A percentile compares a stretch with the other conserved stretches of the same genome.
phyloP scores from a whole-genome alignment of 2,797 vertebrate genomes.

The Acanthopagrus latus region DNA sequence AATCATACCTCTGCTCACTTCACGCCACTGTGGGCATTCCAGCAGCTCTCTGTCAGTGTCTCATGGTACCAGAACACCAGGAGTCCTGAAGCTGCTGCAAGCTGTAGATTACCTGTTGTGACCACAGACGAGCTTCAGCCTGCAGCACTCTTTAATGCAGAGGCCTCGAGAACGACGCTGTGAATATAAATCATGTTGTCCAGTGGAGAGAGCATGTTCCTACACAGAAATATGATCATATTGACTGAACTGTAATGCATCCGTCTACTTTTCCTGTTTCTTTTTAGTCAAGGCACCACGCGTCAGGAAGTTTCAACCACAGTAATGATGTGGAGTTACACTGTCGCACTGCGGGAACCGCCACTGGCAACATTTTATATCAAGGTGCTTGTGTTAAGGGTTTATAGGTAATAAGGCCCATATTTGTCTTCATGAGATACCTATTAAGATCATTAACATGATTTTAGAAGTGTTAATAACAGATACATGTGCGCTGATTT shows the following conservation, averaged over 20 bases:
- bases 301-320: not conserved
- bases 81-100: slow-evolving; percentile 2
- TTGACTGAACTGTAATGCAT: not conserved
- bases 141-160: not conserved
- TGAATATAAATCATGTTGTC: not conserved
- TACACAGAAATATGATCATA: not conserved
- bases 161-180: not conserved
- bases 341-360: too few species aligned
- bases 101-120: slow-evolving; percentile 28
- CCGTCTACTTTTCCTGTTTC: not conserved
- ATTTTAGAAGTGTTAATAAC: too few species aligned
- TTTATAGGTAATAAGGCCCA: too few species aligned
- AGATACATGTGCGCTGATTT: too few species aligned
- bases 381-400: too few species aligned
- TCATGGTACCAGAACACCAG: slow-evolving; percentile 53
- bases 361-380: too few species aligned
- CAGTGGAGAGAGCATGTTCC: not conserved
- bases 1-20: slow-evolving; percentile 58
- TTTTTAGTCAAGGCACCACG: not conserved
- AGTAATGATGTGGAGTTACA: not conserved
- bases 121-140: not conserved
- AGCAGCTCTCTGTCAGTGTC: slow-evolving; percentile 66
- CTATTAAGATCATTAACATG: too few species aligned
- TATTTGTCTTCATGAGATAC: too few species aligned
- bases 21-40: slow-evolving; percentile 76